Percentiles rank a stretch among this genome's conserved stretches.
Evolutionary conservation across 2,888 invertebrate species (phyloP).

Genomic region (Harpalus rufipes): DNA sequence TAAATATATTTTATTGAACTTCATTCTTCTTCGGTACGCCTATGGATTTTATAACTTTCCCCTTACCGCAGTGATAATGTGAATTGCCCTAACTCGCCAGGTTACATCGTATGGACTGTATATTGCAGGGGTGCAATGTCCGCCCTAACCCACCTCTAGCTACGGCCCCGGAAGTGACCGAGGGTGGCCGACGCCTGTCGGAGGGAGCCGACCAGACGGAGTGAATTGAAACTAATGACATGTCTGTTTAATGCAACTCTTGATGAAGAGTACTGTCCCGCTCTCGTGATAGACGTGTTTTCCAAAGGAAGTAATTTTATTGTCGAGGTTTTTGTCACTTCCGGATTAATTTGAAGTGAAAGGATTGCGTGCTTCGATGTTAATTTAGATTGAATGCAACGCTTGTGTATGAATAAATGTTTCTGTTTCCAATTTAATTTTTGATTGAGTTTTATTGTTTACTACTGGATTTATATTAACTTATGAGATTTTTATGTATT

Average conservation of each 20-base stretch:
- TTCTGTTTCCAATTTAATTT: background rate
- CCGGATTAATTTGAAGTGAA: slow-evolving; percentile 14
- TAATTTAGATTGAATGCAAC: slow-evolving; percentile 8
- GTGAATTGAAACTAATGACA: slow-evolving; percentile 45
- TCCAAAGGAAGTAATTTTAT: slow-evolving; percentile 33
- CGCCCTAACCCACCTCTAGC: no score
- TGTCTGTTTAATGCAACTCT: slow-evolving; percentile 37
- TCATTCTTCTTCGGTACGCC: no score
- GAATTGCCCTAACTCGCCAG: no score
- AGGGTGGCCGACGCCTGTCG: background rate
- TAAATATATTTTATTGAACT: no score
- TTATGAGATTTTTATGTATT: background rate
- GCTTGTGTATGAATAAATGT: background rate
- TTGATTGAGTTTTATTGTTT: background rate
- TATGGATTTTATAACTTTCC: no score
- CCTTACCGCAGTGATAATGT: no score
- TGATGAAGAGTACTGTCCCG: slow-evolving; percentile 33
- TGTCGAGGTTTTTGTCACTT: slow-evolving; percentile 27
- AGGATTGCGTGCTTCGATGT: slow-evolving; percentile 28
- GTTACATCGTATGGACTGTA: no score
- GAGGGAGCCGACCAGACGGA: slow-evolving; percentile 4
- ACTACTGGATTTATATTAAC: background rate
- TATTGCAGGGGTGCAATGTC: no score
- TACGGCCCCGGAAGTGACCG: background rate
- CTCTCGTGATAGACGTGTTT: slow-evolving; percentile 17